A percentile compares a stretch with the other conserved stretches of the same genome.
These are phyloP conservation scores for Bombus sylvicola DNA, from an alignment of 1,140 invertebrate species.

Conservation along the genomic window DNA sequence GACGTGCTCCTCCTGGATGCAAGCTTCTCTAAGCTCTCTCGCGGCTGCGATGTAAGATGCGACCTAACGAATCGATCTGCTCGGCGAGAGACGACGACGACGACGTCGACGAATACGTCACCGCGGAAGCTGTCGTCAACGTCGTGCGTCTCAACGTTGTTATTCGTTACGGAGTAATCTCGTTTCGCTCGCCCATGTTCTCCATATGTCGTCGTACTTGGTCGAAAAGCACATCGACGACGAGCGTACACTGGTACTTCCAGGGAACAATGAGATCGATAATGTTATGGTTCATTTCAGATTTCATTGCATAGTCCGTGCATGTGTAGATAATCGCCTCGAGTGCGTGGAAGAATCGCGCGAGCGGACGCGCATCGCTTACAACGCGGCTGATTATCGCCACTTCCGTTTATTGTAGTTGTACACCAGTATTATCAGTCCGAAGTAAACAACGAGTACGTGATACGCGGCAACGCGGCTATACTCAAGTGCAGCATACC, in stretches of 20 bases:
- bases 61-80: conserved; percentile 62
- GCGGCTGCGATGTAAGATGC: conserved; percentile 52
- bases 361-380: not conserved
- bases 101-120: conserved; percentile 15
- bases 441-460: conserved; percentile 96
- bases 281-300: conserved; percentile 14
- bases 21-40: conserved; percentile 18
- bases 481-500: conserved; percentile 96
- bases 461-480: conserved; percentile 96
- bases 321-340: not conserved
- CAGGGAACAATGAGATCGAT: conserved; percentile 21
- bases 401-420: conserved; percentile 85
- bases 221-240: not conserved
- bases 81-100: conserved; percentile 28
- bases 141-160: conserved; percentile 49
- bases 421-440: conserved; percentile 94
- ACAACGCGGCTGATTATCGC: conserved; percentile 36
- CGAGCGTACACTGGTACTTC: not conserved
- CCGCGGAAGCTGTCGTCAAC: conserved; percentile 62
- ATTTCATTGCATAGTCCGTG: not conserved
- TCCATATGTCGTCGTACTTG: not conserved
- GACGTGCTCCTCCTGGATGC: conserved; percentile 8
- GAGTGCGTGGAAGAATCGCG: too few species aligned
- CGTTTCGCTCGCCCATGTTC: not conserved
- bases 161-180: not conserved